Percentiles rank a stretch among this genome's conserved stretches.
phyloP scores from a whole-genome alignment of 2,888 invertebrate species.

The Lacanobia oleracea region DNA sequence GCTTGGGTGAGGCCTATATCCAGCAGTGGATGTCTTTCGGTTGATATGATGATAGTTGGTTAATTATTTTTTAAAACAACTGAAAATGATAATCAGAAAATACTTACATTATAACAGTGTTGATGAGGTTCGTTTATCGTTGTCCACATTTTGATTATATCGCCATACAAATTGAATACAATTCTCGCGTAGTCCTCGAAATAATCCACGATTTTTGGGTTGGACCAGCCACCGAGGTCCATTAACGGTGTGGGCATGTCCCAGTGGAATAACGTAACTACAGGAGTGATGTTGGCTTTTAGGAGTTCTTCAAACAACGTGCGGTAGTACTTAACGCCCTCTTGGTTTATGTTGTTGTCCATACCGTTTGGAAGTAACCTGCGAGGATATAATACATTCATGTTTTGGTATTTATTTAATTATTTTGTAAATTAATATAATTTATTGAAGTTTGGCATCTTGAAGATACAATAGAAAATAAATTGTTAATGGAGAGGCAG shows the following conservation, averaged over 20 bases:
- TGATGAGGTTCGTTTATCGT: conserved; percentile 94
- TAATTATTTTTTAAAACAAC: too few relatives aligned
- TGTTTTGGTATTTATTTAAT: background rate
- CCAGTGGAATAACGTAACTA: conserved; percentile 93
- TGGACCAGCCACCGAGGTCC: conserved; percentile 89
- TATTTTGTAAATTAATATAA: background rate
- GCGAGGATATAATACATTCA: conserved; percentile 27
- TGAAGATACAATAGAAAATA: too few relatives aligned
- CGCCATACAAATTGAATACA: conserved; percentile 91
- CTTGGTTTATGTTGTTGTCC: conserved; percentile 91
- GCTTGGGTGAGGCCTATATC: too few relatives aligned
- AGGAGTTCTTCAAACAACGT: conserved; percentile 93
- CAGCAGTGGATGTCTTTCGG: too few relatives aligned
- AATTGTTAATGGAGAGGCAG: too few relatives aligned
- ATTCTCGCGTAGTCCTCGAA: conserved; percentile 90
- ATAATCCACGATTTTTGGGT: conserved; percentile 88
- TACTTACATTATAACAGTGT: conserved; percentile 83
- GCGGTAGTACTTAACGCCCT: conserved; percentile 94
- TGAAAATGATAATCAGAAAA: too few relatives aligned
- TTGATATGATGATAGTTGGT: too few relatives aligned
- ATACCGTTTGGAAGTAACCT: conserved; percentile 93
- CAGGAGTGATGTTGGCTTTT: conserved; percentile 92
- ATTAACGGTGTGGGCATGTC: conserved; percentile 89
- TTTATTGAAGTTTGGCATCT: too few relatives aligned
- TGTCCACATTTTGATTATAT: conserved; percentile 93